phyloP scores from a whole-genome alignment of 2,888 invertebrate genomes.

The Silvanus unidentatus region DNA sequence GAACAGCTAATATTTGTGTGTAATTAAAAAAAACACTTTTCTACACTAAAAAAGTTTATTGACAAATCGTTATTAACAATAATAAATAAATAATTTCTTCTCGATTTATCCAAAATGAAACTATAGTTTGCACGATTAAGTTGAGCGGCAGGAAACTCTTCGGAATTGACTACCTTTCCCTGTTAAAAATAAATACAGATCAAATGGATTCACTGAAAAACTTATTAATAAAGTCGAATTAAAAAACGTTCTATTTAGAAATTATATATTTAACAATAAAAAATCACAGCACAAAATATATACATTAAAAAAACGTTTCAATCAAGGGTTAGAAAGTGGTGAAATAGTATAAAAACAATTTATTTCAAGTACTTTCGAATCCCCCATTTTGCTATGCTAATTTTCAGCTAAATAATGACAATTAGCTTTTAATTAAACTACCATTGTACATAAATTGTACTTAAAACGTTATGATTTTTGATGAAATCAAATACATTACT shows the following conservation, averaged over 20 bases:
- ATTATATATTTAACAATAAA: slow-evolving; percentile 20
- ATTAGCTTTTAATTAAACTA: slow-evolving; percentile 16
- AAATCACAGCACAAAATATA: slow-evolving; percentile 29
- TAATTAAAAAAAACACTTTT: too few species aligned
- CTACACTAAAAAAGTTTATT: too few species aligned
- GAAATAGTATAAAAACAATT: slow-evolving; percentile 14
- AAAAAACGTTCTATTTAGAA: slow-evolving; percentile 13
- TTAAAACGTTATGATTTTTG: slow-evolving; percentile 5
- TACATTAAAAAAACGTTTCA: slow-evolving; percentile 14
- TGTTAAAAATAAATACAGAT: slow-evolving; percentile 4
- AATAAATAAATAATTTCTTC: too few species aligned
- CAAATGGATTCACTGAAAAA: too few species aligned
- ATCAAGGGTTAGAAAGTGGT: slow-evolving; percentile 14
- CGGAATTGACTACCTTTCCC: background rate
- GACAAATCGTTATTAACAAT: too few species aligned
- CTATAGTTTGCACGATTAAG: too few species aligned
- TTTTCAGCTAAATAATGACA: slow-evolving; percentile 21
- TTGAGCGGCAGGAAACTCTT: too few species aligned
- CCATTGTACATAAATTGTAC: slow-evolving; percentile 22
- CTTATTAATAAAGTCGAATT: background rate
- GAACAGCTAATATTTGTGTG: too few species aligned
- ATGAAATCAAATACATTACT: too few species aligned
- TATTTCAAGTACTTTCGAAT: slow-evolving; percentile 15
- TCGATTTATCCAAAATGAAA: too few species aligned
- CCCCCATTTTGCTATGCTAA: slow-evolving; percentile 14